Percentiles rank a stretch among this genome's conserved stretches.
Conservation (phyloP, 2,113 vertebrate genomes). For the Hepsetus odoe region DNA sequence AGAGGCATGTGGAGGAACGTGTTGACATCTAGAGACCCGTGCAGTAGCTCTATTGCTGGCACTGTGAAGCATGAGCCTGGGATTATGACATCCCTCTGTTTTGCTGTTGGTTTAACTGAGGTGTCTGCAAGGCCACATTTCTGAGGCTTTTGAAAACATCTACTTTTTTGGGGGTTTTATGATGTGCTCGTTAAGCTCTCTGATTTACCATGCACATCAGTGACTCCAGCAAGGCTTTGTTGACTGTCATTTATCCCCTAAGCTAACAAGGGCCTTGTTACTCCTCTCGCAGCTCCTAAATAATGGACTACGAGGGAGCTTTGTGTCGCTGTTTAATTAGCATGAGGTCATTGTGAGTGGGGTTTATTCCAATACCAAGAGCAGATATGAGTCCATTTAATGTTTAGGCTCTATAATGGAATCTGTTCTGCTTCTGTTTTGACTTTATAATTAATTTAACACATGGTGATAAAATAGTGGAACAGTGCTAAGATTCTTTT, state of each 20-base stretch:
- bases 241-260: constrained; percentile 21
- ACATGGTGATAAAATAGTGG: no score
- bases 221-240: constrained; percentile 7
- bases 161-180: not conserved
- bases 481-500: no score
- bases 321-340: constrained; percentile 7
- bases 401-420: not conserved
- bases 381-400: not conserved
- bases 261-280: constrained; percentile 17
- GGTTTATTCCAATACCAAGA: not conserved
- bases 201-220: constrained; percentile 35
- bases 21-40: constrained; percentile 38
- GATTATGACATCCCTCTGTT: constrained; percentile 14
- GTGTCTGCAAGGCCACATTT: constrained; percentile 24
- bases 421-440: no score
- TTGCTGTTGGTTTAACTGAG: not conserved
- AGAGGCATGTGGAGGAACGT: constrained; percentile 41
- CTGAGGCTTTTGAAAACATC: not conserved
- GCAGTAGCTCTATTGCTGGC: constrained; percentile 39
- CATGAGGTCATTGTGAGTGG: constrained; percentile 18
- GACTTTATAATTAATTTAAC: no score
- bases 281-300: constrained; percentile 17
- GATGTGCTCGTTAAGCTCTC: not conserved
- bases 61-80: constrained; percentile 24
- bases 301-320: not conserved